Conservation (phyloP, 2,797 vertebrate genomes). For the Aselliscus stoliczkanus region DNA sequence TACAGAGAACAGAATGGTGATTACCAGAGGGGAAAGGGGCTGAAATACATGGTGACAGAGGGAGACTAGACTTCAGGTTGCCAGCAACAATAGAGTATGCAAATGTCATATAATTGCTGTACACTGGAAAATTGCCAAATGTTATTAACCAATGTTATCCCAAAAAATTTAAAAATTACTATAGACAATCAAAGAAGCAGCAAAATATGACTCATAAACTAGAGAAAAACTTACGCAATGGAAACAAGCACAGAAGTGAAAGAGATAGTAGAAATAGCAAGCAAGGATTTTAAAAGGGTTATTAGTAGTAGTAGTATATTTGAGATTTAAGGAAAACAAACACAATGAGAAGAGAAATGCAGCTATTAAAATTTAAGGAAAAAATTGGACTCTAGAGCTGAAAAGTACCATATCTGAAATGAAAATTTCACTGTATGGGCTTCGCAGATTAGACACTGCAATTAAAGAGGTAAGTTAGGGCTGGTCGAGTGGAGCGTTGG, state of each 20-base stretch:
- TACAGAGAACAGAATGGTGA: too few relatives aligned
- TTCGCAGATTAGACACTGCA: neutral
- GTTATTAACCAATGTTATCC: too few relatives aligned
- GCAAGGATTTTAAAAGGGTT: neutral
- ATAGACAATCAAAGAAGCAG: slow-evolving; percentile 5
- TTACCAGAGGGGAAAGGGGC: too few relatives aligned
- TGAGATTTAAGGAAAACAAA: neutral
- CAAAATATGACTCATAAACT: neutral
- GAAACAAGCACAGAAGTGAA: neutral
- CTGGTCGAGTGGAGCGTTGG: too few relatives aligned
- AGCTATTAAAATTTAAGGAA: neutral
- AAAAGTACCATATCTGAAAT: neutral
- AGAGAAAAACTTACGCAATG: neutral
- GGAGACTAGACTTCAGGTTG: too few relatives aligned
- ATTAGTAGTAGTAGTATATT: neutral
- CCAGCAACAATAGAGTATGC: too few relatives aligned
- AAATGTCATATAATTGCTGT: too few relatives aligned
- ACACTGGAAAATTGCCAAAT: too few relatives aligned
- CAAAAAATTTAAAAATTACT: neutral
- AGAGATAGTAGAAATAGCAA: neutral
- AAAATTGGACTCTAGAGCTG: neutral
- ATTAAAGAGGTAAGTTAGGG: neutral
- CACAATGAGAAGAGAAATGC: neutral
- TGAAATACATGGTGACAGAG: too few relatives aligned
- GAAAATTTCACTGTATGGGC: neutral